These are phyloP conservation scores for Helarctos malayanus DNA, from an alignment of 2,797 vertebrate species.

Conservation along the genomic window DNA sequence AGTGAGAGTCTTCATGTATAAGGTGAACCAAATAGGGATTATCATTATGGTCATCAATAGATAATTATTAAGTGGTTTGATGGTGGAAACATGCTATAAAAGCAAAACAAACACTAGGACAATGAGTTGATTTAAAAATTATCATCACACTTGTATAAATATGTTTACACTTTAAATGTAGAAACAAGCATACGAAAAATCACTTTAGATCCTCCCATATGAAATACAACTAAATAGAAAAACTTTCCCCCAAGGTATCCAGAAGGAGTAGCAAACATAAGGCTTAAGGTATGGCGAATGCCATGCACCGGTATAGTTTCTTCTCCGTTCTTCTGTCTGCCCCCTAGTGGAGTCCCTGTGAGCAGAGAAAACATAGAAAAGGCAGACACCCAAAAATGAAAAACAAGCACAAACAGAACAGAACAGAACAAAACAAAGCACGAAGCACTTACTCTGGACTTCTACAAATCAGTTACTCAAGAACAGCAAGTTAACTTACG, in stretches of 20 bases:
- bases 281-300: fast-evolving
- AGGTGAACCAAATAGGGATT: not conserved
- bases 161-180: not conserved
- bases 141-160: not conserved
- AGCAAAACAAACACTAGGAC: not conserved
- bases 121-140: not conserved
- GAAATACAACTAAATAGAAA: not conserved
- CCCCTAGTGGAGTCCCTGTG: slow-evolving; percentile 63
- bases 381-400: not conserved
- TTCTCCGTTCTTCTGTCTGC: slow-evolving; percentile 16
- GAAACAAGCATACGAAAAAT: slow-evolving; percentile 18
- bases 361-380: not conserved
- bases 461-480: not conserved
- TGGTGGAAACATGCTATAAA: not conserved
- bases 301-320: not conserved
- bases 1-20: not conserved
- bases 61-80: not conserved
- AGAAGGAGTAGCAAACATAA: not conserved
- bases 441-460: not conserved
- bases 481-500: not conserved
- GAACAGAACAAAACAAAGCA: not conserved
- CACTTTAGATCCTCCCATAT: not conserved
- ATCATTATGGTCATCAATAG: not conserved
- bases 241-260: not conserved
- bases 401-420: not conserved